Percentiles rank a stretch among this genome's conserved stretches.
These are phyloP conservation scores for Orchestia grillus DNA, from an alignment of 1,140 invertebrate genomes.

Conservation along the genomic window DNA sequence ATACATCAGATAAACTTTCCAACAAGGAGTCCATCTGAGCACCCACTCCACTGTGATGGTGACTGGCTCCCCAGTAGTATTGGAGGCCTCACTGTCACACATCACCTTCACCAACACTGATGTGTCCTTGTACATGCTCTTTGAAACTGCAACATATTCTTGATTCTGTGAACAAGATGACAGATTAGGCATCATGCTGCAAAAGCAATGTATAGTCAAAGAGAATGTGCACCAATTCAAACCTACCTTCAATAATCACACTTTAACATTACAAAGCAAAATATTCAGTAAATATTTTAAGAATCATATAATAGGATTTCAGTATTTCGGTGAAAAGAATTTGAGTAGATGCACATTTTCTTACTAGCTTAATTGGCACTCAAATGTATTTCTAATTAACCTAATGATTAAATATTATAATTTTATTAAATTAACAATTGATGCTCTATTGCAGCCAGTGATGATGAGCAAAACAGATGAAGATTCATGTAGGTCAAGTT, in stretches of 20 bases:
- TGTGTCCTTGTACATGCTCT: slow-evolving; percentile 66
- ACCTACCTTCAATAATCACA: not conserved
- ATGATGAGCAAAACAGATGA: no score
- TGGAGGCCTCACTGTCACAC: slow-evolving; percentile 45
- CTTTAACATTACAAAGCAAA: not conserved
- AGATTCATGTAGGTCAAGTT: no score
- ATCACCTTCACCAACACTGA: slow-evolving; percentile 63
- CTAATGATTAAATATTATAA: no score
- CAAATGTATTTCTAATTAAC: no score
- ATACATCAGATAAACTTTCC: slow-evolving; percentile 70
- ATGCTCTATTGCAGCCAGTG: no score
- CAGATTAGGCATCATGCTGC: no score
- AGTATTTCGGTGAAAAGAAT: no score
- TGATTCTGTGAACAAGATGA: slow-evolving; percentile 57
- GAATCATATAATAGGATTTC: not conserved
- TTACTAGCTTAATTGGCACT: no score
- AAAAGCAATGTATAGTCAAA: no score
- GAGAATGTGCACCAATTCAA: not conserved
- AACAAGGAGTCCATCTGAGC: slow-evolving; percentile 71
- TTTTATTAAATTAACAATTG: no score
- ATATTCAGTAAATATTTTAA: not conserved
- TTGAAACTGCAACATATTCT: slow-evolving; percentile 65
- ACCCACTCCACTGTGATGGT: slow-evolving; percentile 70
- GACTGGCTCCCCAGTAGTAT: not conserved
- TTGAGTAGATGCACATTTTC: no score